Evolutionary conservation across 2,797 vertebrate species (phyloP).

Genomic region (Tokudaia muenninki): DNA sequence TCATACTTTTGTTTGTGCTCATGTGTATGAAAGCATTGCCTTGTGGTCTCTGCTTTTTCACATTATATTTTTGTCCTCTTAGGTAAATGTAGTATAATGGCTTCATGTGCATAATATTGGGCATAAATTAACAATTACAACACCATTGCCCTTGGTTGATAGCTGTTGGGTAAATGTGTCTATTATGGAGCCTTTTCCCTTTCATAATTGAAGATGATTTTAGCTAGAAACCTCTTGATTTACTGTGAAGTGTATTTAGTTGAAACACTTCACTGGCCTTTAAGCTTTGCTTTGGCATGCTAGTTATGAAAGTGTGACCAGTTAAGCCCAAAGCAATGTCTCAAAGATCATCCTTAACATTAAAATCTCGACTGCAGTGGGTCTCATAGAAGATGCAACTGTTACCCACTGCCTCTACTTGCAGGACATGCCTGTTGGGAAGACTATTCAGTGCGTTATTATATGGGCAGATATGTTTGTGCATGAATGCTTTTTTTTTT

Average conservation of each 20-base stretch:
- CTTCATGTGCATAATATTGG: neutral
- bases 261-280: neutral
- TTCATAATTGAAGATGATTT: slow-evolving; percentile 40
- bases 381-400: slow-evolving; percentile 24
- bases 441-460: neutral
- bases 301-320: slow-evolving; percentile 14
- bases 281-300: slow-evolving; percentile 24
- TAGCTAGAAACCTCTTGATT: slow-evolving; percentile 34
- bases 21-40: neutral
- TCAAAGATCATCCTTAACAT: neutral
- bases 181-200: slow-evolving; percentile 28
- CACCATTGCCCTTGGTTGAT: neutral
- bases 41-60: slow-evolving; percentile 21
- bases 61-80: slow-evolving; percentile 26
- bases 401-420: neutral
- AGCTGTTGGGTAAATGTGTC: neutral
- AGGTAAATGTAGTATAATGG: neutral
- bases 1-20: neutral
- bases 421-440: neutral
- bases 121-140: neutral
- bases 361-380: neutral
- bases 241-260: neutral
- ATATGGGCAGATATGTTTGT: neutral
- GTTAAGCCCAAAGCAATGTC: neutral
- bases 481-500: neutral